A percentile compares a stretch with the other conserved stretches of the same genome.
phyloP scores from a whole-genome alignment of 2,113 vertebrate species.

The Cettia cetti region DNA sequence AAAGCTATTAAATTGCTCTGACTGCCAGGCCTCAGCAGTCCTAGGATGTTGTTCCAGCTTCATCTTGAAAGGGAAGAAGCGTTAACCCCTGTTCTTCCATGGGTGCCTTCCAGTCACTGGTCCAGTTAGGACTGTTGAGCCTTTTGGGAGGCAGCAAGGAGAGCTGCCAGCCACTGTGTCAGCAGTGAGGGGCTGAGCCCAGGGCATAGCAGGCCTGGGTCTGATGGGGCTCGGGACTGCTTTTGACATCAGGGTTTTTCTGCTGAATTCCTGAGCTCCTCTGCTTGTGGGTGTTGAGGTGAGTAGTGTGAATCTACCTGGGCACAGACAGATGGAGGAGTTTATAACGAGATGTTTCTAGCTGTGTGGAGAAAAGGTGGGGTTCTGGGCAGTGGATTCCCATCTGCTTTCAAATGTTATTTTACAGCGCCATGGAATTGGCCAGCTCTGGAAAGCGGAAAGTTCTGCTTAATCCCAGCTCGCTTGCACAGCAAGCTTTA shows the following conservation, averaged over 20 bases:
- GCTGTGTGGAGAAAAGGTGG: neutral
- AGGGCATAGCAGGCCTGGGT: neutral
- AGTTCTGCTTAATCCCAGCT: slow-evolving; percentile 32
- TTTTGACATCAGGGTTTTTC: neutral
- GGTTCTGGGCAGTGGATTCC: neutral
- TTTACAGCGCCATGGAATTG: neutral
- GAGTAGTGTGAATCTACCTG: neutral
- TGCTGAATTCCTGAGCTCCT: neutral
- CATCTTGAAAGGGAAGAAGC: neutral
- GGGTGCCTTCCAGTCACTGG: neutral
- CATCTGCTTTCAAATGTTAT: neutral
- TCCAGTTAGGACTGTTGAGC: neutral
- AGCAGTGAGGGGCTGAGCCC: neutral
- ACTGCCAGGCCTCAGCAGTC: neutral
- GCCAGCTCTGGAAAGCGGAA: neutral
- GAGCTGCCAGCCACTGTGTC: neutral
- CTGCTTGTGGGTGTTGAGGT: neutral
- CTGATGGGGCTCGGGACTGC: neutral
- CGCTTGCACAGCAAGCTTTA: neutral
- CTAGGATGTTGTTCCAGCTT: neutral
- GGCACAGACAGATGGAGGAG: neutral
- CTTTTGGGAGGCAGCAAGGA: neutral
- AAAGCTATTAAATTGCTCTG: neutral
- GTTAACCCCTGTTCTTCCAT: neutral
- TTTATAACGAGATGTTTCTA: neutral